These are phyloP conservation scores for Spilogale gracilis DNA, from an alignment of 2,113 vertebrate genomes.

Conservation along the genomic window DNA sequence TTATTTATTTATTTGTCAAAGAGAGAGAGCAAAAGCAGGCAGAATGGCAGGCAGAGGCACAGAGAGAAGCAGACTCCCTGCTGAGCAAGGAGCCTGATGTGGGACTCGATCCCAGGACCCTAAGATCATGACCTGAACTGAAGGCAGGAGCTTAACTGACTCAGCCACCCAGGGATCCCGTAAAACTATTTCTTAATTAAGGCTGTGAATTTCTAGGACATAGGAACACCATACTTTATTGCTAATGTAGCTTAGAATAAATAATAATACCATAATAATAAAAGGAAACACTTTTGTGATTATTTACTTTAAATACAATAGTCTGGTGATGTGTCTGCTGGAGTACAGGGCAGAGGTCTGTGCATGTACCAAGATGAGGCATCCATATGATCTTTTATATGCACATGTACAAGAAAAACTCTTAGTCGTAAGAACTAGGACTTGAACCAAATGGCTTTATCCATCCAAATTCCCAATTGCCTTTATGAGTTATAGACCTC, in stretches of 20 bases:
- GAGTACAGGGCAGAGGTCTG: neutral
- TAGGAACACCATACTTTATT: neutral
- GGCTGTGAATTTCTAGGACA: neutral
- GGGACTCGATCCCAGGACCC: too few relatives aligned
- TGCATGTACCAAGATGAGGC: neutral
- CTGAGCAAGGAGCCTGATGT: too few relatives aligned
- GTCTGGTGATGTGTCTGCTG: neutral
- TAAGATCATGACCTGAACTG: too few relatives aligned
- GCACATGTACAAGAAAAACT: neutral
- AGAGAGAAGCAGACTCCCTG: too few relatives aligned
- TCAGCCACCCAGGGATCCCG: too few relatives aligned
- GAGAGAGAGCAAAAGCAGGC: too few relatives aligned
- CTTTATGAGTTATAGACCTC: neutral
- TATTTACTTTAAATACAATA: slow-evolving; percentile 16
- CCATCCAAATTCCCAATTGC: neutral
- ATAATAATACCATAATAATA: neutral
- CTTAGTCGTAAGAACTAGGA: neutral
- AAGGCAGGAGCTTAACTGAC: too few relatives aligned
- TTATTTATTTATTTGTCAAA: too few relatives aligned
- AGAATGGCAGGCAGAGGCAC: too few relatives aligned
- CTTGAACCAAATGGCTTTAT: neutral
- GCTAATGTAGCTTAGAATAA: neutral
- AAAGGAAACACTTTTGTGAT: neutral
- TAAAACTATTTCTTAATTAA: slow-evolving; percentile 45
- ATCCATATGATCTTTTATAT: neutral